phyloP scores from a whole-genome alignment of 2,797 vertebrate species.

The Lophius americanus region DNA sequence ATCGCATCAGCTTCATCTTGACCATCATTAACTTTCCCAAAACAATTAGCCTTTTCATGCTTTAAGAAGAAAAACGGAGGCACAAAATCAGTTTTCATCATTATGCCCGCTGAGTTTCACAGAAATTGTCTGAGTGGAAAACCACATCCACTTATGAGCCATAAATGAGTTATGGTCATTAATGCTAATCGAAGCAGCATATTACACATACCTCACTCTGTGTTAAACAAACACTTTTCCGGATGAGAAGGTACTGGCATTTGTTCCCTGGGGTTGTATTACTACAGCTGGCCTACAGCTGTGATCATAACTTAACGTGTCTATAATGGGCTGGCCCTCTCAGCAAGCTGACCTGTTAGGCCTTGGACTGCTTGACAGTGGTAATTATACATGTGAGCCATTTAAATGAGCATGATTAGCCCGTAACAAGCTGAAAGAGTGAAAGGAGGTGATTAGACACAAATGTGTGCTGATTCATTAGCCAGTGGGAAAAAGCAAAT shows the following conservation, averaged over 20 bases:
- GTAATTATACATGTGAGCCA: conserved; percentile 76
- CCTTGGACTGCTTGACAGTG: conserved; percentile 65
- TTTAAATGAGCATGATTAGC: conserved; percentile 77
- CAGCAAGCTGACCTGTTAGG: conserved; percentile 75
- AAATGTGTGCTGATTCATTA: conserved; percentile 63
- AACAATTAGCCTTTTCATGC: conserved; percentile 43
- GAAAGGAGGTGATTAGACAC: conserved; percentile 74
- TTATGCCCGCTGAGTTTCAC: conserved; percentile 41
- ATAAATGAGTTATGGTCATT: conserved; percentile 70
- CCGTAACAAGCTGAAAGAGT: conserved; percentile 72
- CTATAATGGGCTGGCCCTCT: conserved; percentile 66
- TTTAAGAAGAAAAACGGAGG: conserved; percentile 27
- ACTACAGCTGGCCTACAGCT: conserved; percentile 73
- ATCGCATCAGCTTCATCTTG: conserved; percentile 37
- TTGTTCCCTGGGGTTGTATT: conserved; percentile 66
- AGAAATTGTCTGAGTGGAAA: conserved; percentile 54
- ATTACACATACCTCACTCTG: conserved; percentile 39
- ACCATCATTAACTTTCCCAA: conserved; percentile 48
- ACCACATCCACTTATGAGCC: conserved; percentile 62
- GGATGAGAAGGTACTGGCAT: conserved; percentile 54
- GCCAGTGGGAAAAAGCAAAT: conserved; percentile 51
- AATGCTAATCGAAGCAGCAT: conserved; percentile 59
- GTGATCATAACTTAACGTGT: conserved; percentile 77
- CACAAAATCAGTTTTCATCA: conserved; percentile 37
- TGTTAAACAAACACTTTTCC: conserved; percentile 73